These are phyloP conservation scores for Drosophila oshimai DNA, from an alignment of 1,140 invertebrate genomes.

Conservation along the genomic window DNA sequence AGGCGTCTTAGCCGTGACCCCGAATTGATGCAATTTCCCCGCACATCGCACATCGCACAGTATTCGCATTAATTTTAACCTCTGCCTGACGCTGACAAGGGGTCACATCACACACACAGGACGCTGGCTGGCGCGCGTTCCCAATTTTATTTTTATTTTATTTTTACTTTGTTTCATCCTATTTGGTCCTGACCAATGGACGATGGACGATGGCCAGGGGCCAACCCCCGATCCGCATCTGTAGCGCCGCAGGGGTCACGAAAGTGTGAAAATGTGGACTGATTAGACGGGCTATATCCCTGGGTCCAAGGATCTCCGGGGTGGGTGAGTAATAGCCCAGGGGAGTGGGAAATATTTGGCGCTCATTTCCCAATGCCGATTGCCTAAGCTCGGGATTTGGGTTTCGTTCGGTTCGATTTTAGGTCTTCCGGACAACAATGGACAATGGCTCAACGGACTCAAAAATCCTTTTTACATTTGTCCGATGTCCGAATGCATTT, in stretches of 20 bases:
- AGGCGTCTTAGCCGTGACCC: slow-evolving; percentile 74
- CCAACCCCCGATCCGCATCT: slow-evolving; percentile 44
- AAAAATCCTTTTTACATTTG: slow-evolving; percentile 52
- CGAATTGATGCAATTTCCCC: slow-evolving; percentile 73
- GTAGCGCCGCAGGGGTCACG: slow-evolving; percentile 71
- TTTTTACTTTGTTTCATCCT: slow-evolving; percentile 31
- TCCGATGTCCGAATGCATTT: slow-evolving; percentile 64
- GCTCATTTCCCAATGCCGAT: slow-evolving; percentile 64
- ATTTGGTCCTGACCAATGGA: slow-evolving; percentile 29
- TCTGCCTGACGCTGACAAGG: slow-evolving; percentile 67
- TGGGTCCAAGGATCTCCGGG: slow-evolving; percentile 29
- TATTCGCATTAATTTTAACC: slow-evolving; percentile 79
- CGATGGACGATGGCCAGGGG: slow-evolving; percentile 21
- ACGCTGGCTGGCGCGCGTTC: slow-evolving; percentile 46
- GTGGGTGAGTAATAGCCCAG: slow-evolving; percentile 6
- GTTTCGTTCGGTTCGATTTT: not conserved
- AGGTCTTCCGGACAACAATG: slow-evolving; percentile 14
- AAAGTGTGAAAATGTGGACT: slow-evolving; percentile 74
- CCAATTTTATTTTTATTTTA: slow-evolving; percentile 45
- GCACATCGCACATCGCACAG: slow-evolving; percentile 70
- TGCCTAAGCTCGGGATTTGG: slow-evolving; percentile 72
- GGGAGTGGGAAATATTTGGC: slow-evolving; percentile 42
- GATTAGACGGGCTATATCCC: slow-evolving; percentile 56
- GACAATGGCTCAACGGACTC: slow-evolving; percentile 13
- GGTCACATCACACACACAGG: slow-evolving; percentile 41